Conservation (phyloP, 2,888 invertebrate species). For the Rhogogaster chlorosoma region DNA sequence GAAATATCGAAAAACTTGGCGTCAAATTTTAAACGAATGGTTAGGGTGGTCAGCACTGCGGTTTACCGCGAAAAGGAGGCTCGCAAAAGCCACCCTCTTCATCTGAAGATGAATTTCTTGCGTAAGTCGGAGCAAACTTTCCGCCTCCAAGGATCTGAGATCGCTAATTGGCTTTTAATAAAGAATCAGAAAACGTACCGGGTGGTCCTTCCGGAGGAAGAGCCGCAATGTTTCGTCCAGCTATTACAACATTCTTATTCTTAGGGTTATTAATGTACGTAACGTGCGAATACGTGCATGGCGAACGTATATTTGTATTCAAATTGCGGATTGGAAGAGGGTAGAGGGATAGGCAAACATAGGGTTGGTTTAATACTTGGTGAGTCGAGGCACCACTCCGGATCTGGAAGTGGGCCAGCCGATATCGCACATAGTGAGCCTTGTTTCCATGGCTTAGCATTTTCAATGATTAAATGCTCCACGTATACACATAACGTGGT, state of each 20-base stretch:
- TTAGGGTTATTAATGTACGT: not conserved
- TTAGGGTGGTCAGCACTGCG: not conserved
- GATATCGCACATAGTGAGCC: slow-evolving; percentile 4
- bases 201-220: not conserved
- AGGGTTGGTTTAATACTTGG: slow-evolving; percentile 24
- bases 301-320: not conserved
- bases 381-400: not conserved
- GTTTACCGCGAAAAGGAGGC: slow-evolving; percentile 32
- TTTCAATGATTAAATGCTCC: slow-evolving; percentile 34
- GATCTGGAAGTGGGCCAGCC: slow-evolving; percentile 36
- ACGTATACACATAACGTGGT: not conserved
- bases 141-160: slow-evolving; percentile 1
- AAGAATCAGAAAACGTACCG: not conserved
- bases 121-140: not conserved
- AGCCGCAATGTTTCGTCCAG: not conserved
- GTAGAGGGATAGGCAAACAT: not conserved
- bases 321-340: not conserved
- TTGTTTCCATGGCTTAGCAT: slow-evolving; percentile 13
- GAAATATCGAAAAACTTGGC: slow-evolving; percentile 4
- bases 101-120: not conserved
- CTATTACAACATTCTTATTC: not conserved
- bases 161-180: slow-evolving; percentile 37
- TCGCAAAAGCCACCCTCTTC: not conserved
- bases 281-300: not conserved
- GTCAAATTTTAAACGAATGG: not conserved